Conservation (phyloP, 53 echinoderm and acorn worm genomes). For the Temnopleurus reevesii region DNA sequence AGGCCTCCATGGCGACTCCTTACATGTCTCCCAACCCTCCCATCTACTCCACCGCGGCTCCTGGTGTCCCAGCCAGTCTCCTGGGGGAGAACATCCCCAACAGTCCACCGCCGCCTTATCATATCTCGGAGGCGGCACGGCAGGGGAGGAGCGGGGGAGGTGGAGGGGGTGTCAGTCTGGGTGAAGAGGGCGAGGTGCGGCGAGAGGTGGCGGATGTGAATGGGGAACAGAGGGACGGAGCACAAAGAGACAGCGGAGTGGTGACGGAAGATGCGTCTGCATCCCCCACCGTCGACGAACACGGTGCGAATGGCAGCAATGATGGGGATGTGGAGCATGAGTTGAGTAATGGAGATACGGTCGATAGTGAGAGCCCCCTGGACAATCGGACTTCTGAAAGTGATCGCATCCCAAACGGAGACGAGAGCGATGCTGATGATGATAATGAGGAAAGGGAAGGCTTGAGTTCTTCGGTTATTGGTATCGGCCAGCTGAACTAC, state of each 20-base stretch:
- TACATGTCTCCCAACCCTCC: slow-evolving; percentile 52
- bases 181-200: neutral
- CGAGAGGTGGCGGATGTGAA: neutral
- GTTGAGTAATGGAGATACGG: neutral
- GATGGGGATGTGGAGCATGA: neutral
- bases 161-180: neutral
- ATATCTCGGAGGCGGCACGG: slow-evolving; percentile 41
- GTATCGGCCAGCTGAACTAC: neutral
- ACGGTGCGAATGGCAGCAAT: neutral
- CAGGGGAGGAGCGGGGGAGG: neutral
- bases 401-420: neutral
- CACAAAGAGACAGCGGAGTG: slow-evolving; percentile 32
- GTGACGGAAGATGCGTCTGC: slow-evolving; percentile 27
- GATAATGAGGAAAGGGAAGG: neutral
- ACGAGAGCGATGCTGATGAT: slow-evolving; percentile 3
- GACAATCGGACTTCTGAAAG: neutral
- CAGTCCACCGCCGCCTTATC: slow-evolving; percentile 49
- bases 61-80: neutral
- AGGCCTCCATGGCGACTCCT: slow-evolving; percentile 47
- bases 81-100: slow-evolving; percentile 40
- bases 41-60: neutral
- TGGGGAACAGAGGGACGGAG: neutral
- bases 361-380: neutral
- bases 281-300: neutral
- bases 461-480: neutral